Evolutionary conservation across 2,888 invertebrate genomes (phyloP), one percentile per base, ranked within the genome.

Genomic region (Zeuzera pyrina): DNA sequence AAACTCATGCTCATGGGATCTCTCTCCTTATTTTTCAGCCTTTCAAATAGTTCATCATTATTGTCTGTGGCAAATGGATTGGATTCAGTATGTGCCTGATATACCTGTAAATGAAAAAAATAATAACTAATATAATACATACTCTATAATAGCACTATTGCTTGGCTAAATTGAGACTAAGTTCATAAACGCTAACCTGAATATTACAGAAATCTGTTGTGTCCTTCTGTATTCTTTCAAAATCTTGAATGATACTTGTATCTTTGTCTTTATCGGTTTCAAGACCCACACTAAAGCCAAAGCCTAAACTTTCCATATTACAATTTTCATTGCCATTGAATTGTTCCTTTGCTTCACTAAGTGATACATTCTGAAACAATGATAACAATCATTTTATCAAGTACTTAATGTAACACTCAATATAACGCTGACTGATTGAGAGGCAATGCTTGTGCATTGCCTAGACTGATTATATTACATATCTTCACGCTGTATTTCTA

Each of bases 1-100:
- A 88, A 88, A 33, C 87, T 87, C 86, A 86, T 87, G 41, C 86
- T 87, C 88, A 88, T 88, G 10, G 87, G 87, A 67, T 88, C 87
- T 35, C 84, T 68, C 52, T 87, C 86, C 53, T 87, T 87, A 45
- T 78, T 84, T 59, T 84, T 84, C 41, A 83, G 65, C 45, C 84
- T 72, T 60, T 84, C 78, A 47, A 81, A 72, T 33, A 84, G 54
- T 53, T 78, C 84, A 45, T 84, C 77, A 49, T 79, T 73, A 29
- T 64, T 67, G 41, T 81, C 83, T 32, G 56, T 46, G n/a, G 67
- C 66, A 49, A 78, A 81, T 24, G 81, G 78, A 62, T 79, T 81
- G 41, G 72, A 70, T 65, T 84, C 79, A 45, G 70, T 60, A 39
- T 78, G 69, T 45, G 77, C 57, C 47, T 76, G 81, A 57, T 77